These are phyloP conservation scores for Lobophora halterata DNA, from an alignment of 2,888 invertebrate species.

Conservation along the genomic window DNA sequence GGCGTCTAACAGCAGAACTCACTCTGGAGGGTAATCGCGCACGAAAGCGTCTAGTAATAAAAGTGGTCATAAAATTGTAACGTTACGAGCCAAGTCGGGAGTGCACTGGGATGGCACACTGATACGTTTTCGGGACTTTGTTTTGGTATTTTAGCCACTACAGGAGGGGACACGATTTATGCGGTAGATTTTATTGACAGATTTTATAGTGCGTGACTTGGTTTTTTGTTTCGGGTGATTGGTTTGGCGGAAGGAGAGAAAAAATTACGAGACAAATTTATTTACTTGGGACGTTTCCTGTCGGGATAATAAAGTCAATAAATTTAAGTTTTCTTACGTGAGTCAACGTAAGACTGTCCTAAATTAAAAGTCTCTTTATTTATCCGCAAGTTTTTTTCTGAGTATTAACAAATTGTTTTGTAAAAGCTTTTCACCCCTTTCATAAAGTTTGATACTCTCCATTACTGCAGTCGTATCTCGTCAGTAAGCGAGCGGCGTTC, in stretches of 20 bases:
- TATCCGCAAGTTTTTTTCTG: too few relatives aligned
- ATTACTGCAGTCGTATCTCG: slow-evolving; percentile 37
- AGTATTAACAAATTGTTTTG: too few relatives aligned
- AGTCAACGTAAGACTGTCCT: too few relatives aligned
- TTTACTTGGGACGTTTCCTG: slow-evolving; percentile 9
- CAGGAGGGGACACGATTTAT: slow-evolving; percentile 53
- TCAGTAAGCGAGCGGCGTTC: slow-evolving; percentile 43
- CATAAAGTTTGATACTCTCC: slow-evolving; percentile 42
- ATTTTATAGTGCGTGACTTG: slow-evolving; percentile 24
- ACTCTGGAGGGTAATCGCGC: slow-evolving; percentile 80
- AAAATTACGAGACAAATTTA: slow-evolving; percentile 9
- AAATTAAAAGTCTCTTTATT: too few relatives aligned
- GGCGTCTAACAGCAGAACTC: slow-evolving; percentile 78
- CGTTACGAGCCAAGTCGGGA: slow-evolving; percentile 74
- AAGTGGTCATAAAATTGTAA: slow-evolving; percentile 78
- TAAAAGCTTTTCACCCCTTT: slow-evolving; percentile 40
- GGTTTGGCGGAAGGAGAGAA: slow-evolving; percentile 13
- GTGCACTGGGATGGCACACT: slow-evolving; percentile 74
- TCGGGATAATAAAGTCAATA: background rate
- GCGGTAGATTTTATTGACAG: slow-evolving; percentile 53
- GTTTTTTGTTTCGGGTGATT: slow-evolving; percentile 23
- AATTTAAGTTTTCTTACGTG: background rate
- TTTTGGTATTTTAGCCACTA: slow-evolving; percentile 41
- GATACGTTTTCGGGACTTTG: slow-evolving; percentile 68
- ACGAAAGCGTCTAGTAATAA: slow-evolving; percentile 81